Evolutionary conservation across 2,797 vertebrate species (phyloP), one percentile per base, ranked within the genome.

Genomic region (Lagorchestes hirsutus): DNA sequence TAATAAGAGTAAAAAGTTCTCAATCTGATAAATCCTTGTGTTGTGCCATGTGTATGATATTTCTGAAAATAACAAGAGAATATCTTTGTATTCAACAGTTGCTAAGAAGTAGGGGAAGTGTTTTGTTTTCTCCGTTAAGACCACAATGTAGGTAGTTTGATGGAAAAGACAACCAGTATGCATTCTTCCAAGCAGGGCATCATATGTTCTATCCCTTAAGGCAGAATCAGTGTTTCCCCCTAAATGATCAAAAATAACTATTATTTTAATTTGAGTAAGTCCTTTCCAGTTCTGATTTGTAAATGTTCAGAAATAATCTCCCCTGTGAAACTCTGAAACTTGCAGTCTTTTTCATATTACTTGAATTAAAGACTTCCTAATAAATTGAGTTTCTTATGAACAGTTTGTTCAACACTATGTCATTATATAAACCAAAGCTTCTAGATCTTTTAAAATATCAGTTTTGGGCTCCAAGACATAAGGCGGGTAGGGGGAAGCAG

Each of bases 41-140:
- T n/a, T 91, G 31, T 18, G 34, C 54, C 74, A 27, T 59, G 3
- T 34, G 1, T 62, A 96, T 94, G 55, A 90, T 52, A 90, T 93
- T 97, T 93, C 31, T 57, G 92, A 92, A 95, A 95, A 91, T 46
- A 94, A 96, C 46, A 54, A 82, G 62, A 96, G 52, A 95, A 94
- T 92, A 94, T 50, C 40, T 82, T 96, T 94, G 22, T 87, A 9
- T 46, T 50, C 82, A 95, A 56, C 6, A 90, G 28, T 90, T 90
- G 18, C 34, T 46, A 90, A 31, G 27, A 55, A 92, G 93, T 46
- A 93, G 90, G 58, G 92, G 96, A 97, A 90, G 67, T n/a, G n/a
- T 93, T 92, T 90, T 54, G 29, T 52, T 82, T 92, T 92, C 55
- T 93, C 55, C 46, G 24, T 5, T 67, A n/a, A 40, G 54, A 24